Conservation (phyloP, 2,113 vertebrate genomes). For the Todiramphus chloris region DNA sequence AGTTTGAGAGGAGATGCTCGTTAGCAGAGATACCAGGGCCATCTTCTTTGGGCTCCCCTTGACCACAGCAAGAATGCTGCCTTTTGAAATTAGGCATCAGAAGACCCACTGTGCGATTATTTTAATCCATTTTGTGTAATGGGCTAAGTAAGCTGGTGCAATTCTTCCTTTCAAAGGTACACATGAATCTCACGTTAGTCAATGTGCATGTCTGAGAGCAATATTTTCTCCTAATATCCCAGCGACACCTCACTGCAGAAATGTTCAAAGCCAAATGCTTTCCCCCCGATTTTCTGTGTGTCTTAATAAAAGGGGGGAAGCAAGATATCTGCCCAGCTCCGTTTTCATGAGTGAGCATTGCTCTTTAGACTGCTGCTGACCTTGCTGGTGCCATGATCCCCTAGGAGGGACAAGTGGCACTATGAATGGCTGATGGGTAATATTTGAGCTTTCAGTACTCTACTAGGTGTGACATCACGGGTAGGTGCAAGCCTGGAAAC, state of each 20-base stretch:
- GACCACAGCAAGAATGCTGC: neutral
- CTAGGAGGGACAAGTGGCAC: neutral
- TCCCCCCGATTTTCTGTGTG: neutral
- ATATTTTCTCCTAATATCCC: neutral
- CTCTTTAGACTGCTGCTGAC: neutral
- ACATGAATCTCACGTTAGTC: neutral
- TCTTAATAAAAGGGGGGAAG: neutral
- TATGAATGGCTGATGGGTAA: neutral
- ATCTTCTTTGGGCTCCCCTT: neutral
- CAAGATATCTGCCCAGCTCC: neutral
- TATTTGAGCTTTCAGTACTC: constrained; percentile 5
- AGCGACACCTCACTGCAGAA: neutral
- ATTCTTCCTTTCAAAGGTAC: neutral
- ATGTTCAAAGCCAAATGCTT: neutral
- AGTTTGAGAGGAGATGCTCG: neutral
- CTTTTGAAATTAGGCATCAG: neutral
- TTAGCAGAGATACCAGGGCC: neutral
- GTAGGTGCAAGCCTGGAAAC: neutral
- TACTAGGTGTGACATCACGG: neutral
- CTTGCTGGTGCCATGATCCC: neutral
- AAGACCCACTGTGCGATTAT: neutral
- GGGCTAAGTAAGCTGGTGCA: neutral
- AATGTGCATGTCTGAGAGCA: neutral
- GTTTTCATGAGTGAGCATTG: neutral
- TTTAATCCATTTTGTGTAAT: neutral